Conservation (phyloP, 30 jellyfish, hydroid and myxozoan species). For the Aurelia aurita region DNA sequence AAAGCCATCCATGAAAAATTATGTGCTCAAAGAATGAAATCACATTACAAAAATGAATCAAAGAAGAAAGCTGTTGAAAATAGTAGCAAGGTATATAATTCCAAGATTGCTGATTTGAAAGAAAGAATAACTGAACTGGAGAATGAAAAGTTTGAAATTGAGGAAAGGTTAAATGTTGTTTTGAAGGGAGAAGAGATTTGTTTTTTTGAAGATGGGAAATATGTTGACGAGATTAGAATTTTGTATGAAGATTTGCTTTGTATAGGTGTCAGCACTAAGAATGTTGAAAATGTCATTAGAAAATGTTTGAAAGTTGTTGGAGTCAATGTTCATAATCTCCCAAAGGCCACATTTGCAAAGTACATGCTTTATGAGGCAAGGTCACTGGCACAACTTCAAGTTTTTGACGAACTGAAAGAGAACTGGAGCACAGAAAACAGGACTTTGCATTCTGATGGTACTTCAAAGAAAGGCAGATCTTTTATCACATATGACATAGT, state of each 20-base stretch:
- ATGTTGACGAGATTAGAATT: conserved; percentile 7
- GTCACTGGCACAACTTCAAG: not conserved
- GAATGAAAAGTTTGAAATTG: conserved; percentile 24
- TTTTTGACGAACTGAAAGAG: not conserved
- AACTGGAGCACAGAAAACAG: conserved; percentile 1
- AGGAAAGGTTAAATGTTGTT: not conserved
- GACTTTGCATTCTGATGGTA: no score
- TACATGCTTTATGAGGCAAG: conserved; percentile 7
- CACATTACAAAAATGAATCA: conserved; percentile 8
- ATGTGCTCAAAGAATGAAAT: conserved; percentile 1
- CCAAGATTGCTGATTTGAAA: conserved; percentile 17
- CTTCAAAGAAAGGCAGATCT: no score
- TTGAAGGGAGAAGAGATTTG: conserved; percentile 12
- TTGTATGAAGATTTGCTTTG: conserved; percentile 26
- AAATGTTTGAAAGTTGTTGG: not conserved
- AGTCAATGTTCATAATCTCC: not conserved
- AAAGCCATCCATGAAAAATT: conserved; percentile 9
- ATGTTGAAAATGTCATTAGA: not conserved
- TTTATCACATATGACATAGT: no score
- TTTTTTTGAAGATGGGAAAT: conserved; percentile 19
- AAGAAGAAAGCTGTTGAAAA: not conserved
- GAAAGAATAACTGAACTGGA: conserved; percentile 12
- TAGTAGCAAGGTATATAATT: not conserved
- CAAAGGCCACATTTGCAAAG: conserved; percentile 16
- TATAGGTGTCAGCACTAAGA: no score